A percentile compares a stretch with the other conserved stretches of the same genome.
Conservation (phyloP, 2,888 invertebrate species). For the Chydorus sphaericus region DNA sequence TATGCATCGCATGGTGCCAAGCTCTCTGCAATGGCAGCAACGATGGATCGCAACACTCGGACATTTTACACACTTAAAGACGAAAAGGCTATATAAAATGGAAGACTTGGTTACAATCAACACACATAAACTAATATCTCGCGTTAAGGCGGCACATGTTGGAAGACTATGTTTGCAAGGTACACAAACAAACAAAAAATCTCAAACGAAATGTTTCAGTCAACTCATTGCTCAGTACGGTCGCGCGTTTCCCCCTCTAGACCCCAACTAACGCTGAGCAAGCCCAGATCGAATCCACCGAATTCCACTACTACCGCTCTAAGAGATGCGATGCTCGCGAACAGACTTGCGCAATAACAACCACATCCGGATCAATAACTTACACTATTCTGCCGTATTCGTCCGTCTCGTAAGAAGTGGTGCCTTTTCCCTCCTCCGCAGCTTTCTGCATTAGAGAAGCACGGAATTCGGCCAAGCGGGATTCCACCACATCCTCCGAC, state of each 20-base stretch:
- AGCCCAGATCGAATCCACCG: background rate
- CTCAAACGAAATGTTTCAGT: background rate
- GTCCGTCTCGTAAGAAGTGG: conserved; percentile 44
- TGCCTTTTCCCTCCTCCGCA: conserved; percentile 26
- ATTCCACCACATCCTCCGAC: conserved; percentile 66
- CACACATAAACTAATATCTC: background rate
- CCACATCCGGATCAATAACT: conserved; percentile 28
- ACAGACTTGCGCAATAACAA: background rate
- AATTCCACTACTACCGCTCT: background rate
- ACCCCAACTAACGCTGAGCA: background rate
- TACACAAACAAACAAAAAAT: background rate
- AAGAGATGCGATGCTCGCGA: background rate
- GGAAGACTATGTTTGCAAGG: background rate
- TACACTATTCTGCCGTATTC: conserved; percentile 72
- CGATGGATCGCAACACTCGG: too few species aligned
- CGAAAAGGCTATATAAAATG: background rate
- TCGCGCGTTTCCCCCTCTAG: too few species aligned
- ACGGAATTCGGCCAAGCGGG: conserved; percentile 74
- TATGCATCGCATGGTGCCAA: background rate
- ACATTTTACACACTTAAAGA: too few species aligned
- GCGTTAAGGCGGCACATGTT: background rate
- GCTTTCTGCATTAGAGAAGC: conserved; percentile 63
- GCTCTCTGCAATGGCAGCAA: background rate
- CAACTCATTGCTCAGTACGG: background rate
- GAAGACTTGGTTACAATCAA: background rate